phyloP scores from a whole-genome alignment of 2,888 invertebrate species.

The Cryptocephalus moraei region DNA sequence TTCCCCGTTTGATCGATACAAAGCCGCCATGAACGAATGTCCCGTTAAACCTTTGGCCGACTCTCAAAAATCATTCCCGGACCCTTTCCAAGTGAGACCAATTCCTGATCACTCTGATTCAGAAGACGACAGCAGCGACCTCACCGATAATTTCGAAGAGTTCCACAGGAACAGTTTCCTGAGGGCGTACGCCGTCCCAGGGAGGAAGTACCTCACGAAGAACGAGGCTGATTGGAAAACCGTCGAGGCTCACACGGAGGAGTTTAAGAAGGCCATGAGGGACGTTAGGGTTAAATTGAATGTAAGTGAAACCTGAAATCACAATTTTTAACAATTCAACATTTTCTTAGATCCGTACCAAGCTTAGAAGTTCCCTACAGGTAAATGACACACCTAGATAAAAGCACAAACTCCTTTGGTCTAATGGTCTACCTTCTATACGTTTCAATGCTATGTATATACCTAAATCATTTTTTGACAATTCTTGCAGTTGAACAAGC shows the following conservation, averaged over 20 bases:
- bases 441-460: no score
- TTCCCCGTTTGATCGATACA: no score
- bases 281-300: slow-evolving; percentile 18
- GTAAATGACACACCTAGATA: no score
- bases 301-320: slow-evolving; percentile 13
- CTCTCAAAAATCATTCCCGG: no score
- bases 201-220: slow-evolving; percentile 21
- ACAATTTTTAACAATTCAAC: neutral
- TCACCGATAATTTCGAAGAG: slow-evolving; percentile 25
- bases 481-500: slow-evolving; percentile 3
- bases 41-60: no score
- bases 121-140: slow-evolving; percentile 18
- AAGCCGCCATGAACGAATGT: no score
- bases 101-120: slow-evolving; percentile 5
- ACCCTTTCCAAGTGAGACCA: no score
- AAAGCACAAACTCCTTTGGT: no score
- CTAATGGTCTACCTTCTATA: no score
- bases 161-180: slow-evolving; percentile 21
- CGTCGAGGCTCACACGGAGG: slow-evolving; percentile 23
- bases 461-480: no score
- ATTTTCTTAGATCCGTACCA: no score
- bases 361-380: no score
- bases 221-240: slow-evolving; percentile 24
- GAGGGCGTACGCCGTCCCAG: slow-evolving; percentile 11
- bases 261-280: slow-evolving; percentile 23